Conservation (phyloP, 2,797 vertebrate species). For the Margarornis squamiger region DNA sequence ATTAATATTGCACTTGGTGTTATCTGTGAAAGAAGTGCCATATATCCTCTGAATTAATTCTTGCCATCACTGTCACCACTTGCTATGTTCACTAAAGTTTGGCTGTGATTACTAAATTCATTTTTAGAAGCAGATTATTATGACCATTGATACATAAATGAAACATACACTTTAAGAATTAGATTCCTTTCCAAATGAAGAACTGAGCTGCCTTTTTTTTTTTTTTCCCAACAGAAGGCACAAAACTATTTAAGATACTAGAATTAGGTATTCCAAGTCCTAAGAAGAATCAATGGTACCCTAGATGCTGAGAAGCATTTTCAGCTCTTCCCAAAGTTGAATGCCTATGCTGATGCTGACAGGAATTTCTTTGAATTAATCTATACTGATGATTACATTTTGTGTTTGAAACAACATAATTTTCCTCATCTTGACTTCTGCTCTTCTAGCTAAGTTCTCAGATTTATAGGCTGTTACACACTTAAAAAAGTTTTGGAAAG, state of each 20-base stretch:
- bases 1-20: neutral
- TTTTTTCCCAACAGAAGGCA: neutral
- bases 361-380: neutral
- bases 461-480: neutral
- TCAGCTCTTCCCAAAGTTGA: neutral
- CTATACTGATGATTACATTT: neutral
- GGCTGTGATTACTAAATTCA: neutral
- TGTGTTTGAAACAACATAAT: neutral
- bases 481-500: neutral
- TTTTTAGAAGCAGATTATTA: neutral
- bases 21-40: neutral
- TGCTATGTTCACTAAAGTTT: neutral
- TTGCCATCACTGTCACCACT: neutral
- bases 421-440: neutral
- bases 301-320: neutral
- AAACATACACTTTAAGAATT: neutral
- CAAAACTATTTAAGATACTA: neutral
- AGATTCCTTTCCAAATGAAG: neutral
- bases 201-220: neutral
- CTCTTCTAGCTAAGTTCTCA: neutral
- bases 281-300: neutral
- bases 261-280: neutral
- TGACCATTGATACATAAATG: neutral
- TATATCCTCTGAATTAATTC: neutral
- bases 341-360: neutral